These are phyloP conservation scores for Calliopum simillimum DNA, from an alignment of 2,888 invertebrate genomes.

Conservation along the genomic window DNA sequence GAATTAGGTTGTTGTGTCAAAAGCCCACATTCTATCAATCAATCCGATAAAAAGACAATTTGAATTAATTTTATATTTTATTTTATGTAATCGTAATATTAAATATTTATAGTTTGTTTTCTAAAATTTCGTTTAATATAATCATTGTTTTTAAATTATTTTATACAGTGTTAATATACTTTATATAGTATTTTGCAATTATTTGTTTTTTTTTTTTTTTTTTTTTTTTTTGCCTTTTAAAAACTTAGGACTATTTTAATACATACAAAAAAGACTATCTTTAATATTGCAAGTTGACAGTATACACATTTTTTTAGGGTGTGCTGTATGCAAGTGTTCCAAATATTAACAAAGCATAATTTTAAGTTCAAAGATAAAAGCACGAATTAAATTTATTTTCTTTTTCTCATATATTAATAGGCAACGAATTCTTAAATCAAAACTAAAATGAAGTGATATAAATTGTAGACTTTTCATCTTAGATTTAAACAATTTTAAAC, in stretches of 20 bases:
- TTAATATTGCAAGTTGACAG: conserved; percentile 23
- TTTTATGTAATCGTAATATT: conserved; percentile 22
- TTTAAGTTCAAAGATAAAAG: no score
- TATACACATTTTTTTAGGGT: no score
- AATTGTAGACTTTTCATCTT: no score
- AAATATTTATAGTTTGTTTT: conserved; percentile 26
- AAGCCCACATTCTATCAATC: no score
- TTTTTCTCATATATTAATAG: conserved; percentile 2
- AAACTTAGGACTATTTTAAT: conserved; percentile 29
- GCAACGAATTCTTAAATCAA: neutral
- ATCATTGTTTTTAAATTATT: conserved; percentile 42
- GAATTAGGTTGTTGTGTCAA: no score
- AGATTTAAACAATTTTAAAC: neutral
- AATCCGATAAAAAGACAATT: neutral
- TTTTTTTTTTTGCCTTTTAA: neutral
- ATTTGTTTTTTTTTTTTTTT: neutral
- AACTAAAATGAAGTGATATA: no score
- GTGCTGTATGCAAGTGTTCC: no score
- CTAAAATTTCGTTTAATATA: conserved; percentile 27
- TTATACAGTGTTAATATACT: neutral
- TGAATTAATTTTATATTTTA: conserved; percentile 16
- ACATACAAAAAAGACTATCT: conserved; percentile 29
- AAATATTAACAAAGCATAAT: no score
- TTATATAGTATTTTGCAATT: neutral
- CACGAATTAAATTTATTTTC: neutral